phyloP scores from a whole-genome alignment of 2,888 invertebrate species.

The Neuroscelio doddi region DNA sequence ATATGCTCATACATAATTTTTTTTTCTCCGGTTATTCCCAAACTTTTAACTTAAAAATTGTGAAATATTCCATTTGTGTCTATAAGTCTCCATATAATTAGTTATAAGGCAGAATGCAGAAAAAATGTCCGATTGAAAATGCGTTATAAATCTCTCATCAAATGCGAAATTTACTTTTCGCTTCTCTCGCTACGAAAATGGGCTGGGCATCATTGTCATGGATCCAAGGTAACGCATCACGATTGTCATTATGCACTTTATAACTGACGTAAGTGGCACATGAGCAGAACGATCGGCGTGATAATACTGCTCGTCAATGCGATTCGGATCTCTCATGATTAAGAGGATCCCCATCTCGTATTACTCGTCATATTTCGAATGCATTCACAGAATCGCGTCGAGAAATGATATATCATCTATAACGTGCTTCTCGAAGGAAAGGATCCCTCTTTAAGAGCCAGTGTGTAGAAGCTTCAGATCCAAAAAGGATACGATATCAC shows the following conservation, averaged over 20 bases:
- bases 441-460: conserved; percentile 20
- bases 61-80: no score
- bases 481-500: conserved; percentile 57
- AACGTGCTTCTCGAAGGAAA: conserved; percentile 36
- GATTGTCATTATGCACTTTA: conserved; percentile 36
- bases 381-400: conserved; percentile 42
- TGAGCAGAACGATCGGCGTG: conserved; percentile 26
- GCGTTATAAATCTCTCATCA: no score
- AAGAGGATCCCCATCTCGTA: conserved; percentile 34
- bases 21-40: no score
- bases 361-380: conserved; percentile 40
- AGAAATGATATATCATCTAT: conserved; percentile 43
- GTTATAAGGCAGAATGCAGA: no score
- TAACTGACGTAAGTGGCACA: conserved; percentile 32
- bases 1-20: no score
- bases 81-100: no score
- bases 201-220: conserved; percentile 13
- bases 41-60: no score
- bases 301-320: conserved; percentile 33
- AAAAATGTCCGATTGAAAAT: no score
- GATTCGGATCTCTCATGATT: conserved; percentile 42
- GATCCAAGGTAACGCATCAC: conserved; percentile 23
- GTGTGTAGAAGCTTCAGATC: conserved; percentile 44
- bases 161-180: no score
- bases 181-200: conserved; percentile 34